These are phyloP conservation scores for Neomonachus schauinslandi DNA, from an alignment of 2,113 vertebrate genomes.

Conservation along the genomic window DNA sequence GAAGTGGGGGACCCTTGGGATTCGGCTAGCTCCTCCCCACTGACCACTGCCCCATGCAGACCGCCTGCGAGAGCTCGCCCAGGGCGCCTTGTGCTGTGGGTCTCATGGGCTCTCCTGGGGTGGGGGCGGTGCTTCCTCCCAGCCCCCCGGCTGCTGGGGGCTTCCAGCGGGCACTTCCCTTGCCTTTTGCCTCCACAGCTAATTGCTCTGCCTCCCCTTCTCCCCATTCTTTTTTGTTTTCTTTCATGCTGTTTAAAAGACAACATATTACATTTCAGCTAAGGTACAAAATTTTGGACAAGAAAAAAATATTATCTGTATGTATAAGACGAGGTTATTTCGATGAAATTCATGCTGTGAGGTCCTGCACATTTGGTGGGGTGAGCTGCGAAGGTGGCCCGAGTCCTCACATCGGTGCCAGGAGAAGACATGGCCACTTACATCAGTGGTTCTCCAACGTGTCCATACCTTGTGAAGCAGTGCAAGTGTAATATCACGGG, in stretches of 20 bases:
- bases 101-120: not conserved
- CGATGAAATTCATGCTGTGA: not conserved
- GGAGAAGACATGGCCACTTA: too few species aligned
- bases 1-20: not conserved
- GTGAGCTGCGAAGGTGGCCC: not conserved
- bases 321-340: not conserved
- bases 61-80: rapidly evolving
- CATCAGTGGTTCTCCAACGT: not conserved
- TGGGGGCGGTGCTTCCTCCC: not conserved
- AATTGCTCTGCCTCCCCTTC: not conserved
- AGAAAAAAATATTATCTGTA: not conserved
- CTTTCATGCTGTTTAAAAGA: not conserved
- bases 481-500: rapidly evolving
- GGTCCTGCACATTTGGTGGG: not conserved
- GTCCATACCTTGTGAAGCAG: not conserved
- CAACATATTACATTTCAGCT: not conserved
- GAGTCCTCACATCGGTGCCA: not conserved
- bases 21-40: not conserved
- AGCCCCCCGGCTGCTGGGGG: not conserved
- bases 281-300: not conserved
- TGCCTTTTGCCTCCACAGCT: not conserved
- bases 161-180: not conserved
- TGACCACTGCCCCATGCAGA: not conserved
- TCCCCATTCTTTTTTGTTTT: not conserved
- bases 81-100: not conserved